phyloP scores from a whole-genome alignment of 2,888 invertebrate species.

The Heliconius ismenius region DNA sequence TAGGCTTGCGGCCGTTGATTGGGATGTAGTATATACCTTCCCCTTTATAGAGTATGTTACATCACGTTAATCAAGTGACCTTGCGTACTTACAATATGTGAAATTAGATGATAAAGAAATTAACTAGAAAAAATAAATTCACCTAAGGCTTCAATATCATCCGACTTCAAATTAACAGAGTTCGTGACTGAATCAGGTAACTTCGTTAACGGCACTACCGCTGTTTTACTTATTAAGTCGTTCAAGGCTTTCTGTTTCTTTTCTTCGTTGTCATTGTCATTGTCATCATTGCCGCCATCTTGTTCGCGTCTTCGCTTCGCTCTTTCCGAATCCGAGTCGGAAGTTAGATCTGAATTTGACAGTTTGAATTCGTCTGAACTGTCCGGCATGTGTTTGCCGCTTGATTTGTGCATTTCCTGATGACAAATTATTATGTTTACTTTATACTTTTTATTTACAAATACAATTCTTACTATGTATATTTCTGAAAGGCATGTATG shows the following conservation, averaged over 20 bases:
- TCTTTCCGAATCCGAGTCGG: slow-evolving; percentile 49
- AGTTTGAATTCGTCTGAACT: slow-evolving; percentile 78
- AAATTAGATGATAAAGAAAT: too few species aligned
- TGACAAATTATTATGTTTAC: neutral
- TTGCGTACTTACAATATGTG: too few species aligned
- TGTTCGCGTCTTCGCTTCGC: slow-evolving; percentile 60
- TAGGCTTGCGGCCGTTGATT: too few species aligned
- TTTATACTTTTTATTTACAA: too few species aligned
- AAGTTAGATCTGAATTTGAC: slow-evolving; percentile 68
- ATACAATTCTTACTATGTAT: too few species aligned
- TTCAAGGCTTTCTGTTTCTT: slow-evolving; percentile 49
- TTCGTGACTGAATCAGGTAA: slow-evolving; percentile 69
- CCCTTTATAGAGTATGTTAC: too few species aligned
- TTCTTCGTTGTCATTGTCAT: slow-evolving; percentile 43
- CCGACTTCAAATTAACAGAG: slow-evolving; percentile 57
- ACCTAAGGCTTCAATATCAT: slow-evolving; percentile 43
- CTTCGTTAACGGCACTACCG: slow-evolving; percentile 72
- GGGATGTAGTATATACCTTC: too few species aligned
- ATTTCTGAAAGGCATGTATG: too few species aligned
- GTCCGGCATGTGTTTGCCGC: slow-evolving; percentile 80
- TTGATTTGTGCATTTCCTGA: slow-evolving; percentile 79
- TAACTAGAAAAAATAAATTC: neutral
- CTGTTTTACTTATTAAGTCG: slow-evolving; percentile 67
- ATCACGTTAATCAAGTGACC: too few species aligned
- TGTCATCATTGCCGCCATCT: slow-evolving; percentile 45